These are phyloP conservation scores for Nymphalis polychloros DNA, from an alignment of 2,888 invertebrate genomes.

Conservation along the genomic window DNA sequence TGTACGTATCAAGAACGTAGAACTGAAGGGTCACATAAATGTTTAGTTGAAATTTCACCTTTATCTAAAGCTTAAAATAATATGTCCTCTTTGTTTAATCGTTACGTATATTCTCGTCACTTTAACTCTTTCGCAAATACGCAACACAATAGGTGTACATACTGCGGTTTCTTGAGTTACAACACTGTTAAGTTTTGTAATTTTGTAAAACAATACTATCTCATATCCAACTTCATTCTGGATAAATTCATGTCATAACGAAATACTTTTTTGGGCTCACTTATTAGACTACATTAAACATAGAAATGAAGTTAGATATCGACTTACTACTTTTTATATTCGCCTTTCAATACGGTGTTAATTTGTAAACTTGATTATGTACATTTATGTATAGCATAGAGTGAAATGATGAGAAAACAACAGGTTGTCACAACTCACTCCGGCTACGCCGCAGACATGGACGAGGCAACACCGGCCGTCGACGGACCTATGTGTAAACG, in stretches of 20 bases:
- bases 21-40: background rate
- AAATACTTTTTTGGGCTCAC: background rate
- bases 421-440: conserved; percentile 53
- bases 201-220: conserved; percentile 41
- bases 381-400: conserved; percentile 26
- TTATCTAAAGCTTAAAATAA: background rate
- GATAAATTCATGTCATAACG: conserved; percentile 4
- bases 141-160: conserved; percentile 42
- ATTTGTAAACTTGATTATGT: conserved; percentile 1
- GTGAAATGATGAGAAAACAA: conserved; percentile 69
- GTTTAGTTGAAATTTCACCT: background rate
- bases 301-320: background rate
- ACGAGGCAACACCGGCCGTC: conserved; percentile 44
- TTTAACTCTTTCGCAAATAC: conserved; percentile 42
- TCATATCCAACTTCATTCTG: conserved; percentile 30
- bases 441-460: conserved; percentile 39
- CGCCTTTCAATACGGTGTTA: conserved; percentile 2
- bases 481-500: conserved; percentile 61
- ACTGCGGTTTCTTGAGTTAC: conserved; percentile 40
- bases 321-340: background rate
- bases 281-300: background rate
- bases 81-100: conserved; percentile 24
- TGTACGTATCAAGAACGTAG: no score
- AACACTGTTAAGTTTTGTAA: conserved; percentile 43
- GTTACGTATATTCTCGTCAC: conserved; percentile 36